These are phyloP conservation scores for Clitarchus hookeri DNA, from an alignment of 2,888 invertebrate genomes.

Conservation along the genomic window DNA sequence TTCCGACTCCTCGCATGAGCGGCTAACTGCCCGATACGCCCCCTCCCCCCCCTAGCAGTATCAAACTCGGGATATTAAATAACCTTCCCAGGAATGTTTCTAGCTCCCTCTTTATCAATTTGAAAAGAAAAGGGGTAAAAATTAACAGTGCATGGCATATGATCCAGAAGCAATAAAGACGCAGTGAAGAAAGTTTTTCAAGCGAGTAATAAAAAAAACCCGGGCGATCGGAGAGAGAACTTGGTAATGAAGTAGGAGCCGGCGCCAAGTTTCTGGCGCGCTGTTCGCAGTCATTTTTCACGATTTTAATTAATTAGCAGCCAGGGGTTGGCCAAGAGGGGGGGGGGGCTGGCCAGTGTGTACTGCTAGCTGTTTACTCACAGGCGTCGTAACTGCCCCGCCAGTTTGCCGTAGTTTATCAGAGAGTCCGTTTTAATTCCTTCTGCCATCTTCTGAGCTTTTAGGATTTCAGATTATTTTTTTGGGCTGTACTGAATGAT, in stretches of 20 bases:
- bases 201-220: background rate
- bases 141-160: conserved; percentile 10
- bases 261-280: background rate
- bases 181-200: background rate
- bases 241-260: background rate
- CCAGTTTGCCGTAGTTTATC: too few relatives aligned
- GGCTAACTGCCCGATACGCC: background rate
- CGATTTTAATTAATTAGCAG: background rate
- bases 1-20: background rate
- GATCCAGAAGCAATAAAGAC: background rate
- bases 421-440: too few relatives aligned
- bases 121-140: background rate
- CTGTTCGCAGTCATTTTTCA: background rate
- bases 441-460: too few relatives aligned
- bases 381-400: background rate
- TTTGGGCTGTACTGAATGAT: too few relatives aligned
- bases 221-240: conserved; percentile 14
- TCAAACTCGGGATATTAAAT: conserved; percentile 7
- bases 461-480: too few relatives aligned
- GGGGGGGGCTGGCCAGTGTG: background rate
- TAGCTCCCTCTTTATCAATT: background rate
- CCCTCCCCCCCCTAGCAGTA: background rate
- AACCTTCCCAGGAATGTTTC: background rate
- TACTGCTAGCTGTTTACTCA: background rate
- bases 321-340: background rate